These are phyloP conservation scores for Scomber colias DNA, from an alignment of 2,113 vertebrate species.

Conservation along the genomic window DNA sequence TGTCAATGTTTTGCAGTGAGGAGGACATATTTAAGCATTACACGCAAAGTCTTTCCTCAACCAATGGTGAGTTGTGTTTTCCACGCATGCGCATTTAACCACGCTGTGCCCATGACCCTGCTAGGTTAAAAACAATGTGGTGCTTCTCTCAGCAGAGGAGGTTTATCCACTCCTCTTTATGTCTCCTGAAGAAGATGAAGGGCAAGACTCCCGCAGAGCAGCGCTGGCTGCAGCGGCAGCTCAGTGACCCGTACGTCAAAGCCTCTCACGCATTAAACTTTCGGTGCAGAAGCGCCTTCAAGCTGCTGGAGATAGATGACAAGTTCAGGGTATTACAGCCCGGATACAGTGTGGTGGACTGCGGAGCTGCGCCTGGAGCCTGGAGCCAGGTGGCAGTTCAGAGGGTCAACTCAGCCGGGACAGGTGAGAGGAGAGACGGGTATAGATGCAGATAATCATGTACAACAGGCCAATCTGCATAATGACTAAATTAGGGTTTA, in stretches of 20 bases:
- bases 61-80: constrained; percentile 17
- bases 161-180: constrained; percentile 75
- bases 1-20: not conserved
- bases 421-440: constrained; percentile 82
- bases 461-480: no score
- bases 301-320: constrained; percentile 91
- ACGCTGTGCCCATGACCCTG: rapidly evolving
- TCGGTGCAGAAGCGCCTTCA: constrained; percentile 95
- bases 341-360: constrained; percentile 90
- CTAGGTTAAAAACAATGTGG: constrained; percentile 47
- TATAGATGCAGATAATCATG: no score
- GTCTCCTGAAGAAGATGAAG: constrained; percentile 73
- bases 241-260: constrained; percentile 93
- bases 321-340: constrained; percentile 86
- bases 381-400: constrained; percentile 95
- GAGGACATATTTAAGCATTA: not conserved
- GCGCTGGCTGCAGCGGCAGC: constrained; percentile 89
- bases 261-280: constrained; percentile 85
- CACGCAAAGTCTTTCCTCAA: not conserved
- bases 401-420: constrained; percentile 89
- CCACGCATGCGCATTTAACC: constrained; percentile 35
- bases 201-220: constrained; percentile 83
- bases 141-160: constrained; percentile 17
- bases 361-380: constrained; percentile 93
- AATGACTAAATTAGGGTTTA: no score